Percentiles rank a stretch among this genome's conserved stretches.
Conservation (phyloP, 2,797 vertebrate genomes). For the Lerista edwardsae region DNA sequence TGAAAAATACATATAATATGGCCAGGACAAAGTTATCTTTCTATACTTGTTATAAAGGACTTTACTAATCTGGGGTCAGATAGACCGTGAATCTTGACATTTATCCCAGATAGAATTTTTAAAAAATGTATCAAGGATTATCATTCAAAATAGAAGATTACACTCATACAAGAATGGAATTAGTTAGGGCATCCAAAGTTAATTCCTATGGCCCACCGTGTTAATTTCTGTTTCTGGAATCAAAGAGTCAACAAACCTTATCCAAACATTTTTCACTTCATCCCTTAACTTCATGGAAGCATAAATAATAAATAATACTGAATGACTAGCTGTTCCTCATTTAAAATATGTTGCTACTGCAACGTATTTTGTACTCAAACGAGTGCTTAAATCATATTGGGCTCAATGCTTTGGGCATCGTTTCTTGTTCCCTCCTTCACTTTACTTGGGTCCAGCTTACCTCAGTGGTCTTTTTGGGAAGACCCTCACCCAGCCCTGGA, state of each 20-base stretch:
- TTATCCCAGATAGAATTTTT: background rate
- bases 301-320: background rate
- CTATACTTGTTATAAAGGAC: background rate
- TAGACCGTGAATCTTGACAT: background rate
- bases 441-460: no score
- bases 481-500: no score
- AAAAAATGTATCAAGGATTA: background rate
- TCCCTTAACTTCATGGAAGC: background rate
- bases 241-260: background rate
- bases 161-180: background rate
- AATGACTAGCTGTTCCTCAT: background rate
- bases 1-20: constrained; percentile 49
- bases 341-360: background rate
- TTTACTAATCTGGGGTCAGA: background rate
- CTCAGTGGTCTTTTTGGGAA: no score
- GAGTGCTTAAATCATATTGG: background rate
- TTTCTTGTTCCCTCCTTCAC: background rate
- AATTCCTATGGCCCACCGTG: background rate
- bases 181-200: background rate
- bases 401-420: background rate
- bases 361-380: background rate
- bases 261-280: background rate
- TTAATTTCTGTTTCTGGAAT: background rate
- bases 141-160: background rate
- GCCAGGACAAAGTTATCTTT: background rate